These are phyloP conservation scores for Hartigia nigra DNA, from an alignment of 2,888 invertebrate genomes.

Conservation along the genomic window DNA sequence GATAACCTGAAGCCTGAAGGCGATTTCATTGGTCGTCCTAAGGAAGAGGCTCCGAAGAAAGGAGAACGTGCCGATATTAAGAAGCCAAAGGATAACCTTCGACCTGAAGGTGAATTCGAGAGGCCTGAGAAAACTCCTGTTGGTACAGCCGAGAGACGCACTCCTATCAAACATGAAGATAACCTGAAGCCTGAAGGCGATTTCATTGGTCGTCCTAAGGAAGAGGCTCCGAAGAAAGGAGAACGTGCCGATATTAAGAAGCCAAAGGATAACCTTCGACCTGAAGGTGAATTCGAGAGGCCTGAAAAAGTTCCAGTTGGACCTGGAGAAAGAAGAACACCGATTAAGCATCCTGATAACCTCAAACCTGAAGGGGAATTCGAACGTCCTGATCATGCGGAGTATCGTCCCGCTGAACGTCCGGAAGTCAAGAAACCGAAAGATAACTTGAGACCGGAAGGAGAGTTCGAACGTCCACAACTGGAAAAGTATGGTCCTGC, in stretches of 20 bases:
- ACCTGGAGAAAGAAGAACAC: slow-evolving; percentile 63
- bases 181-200: slow-evolving; percentile 64
- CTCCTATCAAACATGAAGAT: slow-evolving; percentile 55
- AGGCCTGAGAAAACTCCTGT: slow-evolving; percentile 33
- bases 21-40: slow-evolving; percentile 64
- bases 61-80: too few species aligned
- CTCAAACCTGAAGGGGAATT: slow-evolving; percentile 71
- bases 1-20: slow-evolving; percentile 69
- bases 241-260: slow-evolving; percentile 56
- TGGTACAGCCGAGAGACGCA: slow-evolving; percentile 57
- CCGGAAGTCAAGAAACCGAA: slow-evolving; percentile 52
- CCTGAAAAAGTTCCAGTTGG: slow-evolving; percentile 39
- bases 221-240: slow-evolving; percentile 32
- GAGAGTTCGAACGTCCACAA: slow-evolving; percentile 60
- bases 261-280: slow-evolving; percentile 65
- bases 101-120: slow-evolving; percentile 54
- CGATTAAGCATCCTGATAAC: slow-evolving; percentile 66
- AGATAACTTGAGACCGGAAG: slow-evolving; percentile 66
- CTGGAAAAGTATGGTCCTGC: slow-evolving; percentile 46
- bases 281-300: slow-evolving; percentile 66
- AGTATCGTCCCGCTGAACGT: slow-evolving; percentile 52
- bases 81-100: slow-evolving; percentile 55
- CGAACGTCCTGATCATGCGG: slow-evolving; percentile 48
- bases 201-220: slow-evolving; percentile 57
- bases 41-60: too few species aligned